Percentiles rank a stretch among this genome's conserved stretches.
These are phyloP conservation scores for Cinclus cinclus DNA, from an alignment of 2,113 vertebrate species.

Conservation along the genomic window DNA sequence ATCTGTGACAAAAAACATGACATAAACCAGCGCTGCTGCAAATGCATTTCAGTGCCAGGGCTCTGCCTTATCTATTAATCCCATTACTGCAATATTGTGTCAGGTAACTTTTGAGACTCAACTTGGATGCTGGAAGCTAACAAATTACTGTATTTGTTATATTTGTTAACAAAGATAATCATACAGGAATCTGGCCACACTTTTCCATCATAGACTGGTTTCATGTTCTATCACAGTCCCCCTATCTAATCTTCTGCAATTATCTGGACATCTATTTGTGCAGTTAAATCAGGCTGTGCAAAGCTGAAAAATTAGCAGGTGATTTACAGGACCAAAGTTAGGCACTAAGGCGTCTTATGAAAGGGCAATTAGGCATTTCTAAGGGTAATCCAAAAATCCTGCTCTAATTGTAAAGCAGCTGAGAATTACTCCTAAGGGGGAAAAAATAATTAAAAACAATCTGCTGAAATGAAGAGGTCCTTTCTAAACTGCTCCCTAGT, in stretches of 20 bases:
- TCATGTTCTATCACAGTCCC: background rate
- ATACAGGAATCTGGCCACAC: background rate
- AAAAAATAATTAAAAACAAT: background rate
- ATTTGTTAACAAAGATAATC: background rate
- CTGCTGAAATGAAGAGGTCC: background rate
- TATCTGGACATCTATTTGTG: background rate
- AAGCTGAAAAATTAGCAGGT: slow-evolving; percentile 43
- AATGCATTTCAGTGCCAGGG: background rate
- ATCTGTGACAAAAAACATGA: slow-evolving; percentile 40
- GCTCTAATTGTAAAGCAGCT: background rate
- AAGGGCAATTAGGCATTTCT: background rate
- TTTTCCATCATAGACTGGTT: background rate
- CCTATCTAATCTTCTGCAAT: background rate
- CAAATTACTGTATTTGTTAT: background rate
- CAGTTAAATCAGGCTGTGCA: background rate
- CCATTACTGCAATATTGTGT: background rate
- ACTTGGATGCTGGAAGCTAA: background rate
- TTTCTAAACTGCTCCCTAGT: background rate
- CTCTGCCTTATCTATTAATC: background rate
- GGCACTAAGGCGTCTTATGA: background rate
- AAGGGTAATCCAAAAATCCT: slow-evolving; percentile 18
- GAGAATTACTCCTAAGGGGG: background rate
- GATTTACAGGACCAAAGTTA: slow-evolving; percentile 13
- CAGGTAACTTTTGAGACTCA: background rate
- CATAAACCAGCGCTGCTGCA: slow-evolving; percentile 20